Conservation (phyloP, 2,888 invertebrate genomes). For the Thereva nobilitata region DNA sequence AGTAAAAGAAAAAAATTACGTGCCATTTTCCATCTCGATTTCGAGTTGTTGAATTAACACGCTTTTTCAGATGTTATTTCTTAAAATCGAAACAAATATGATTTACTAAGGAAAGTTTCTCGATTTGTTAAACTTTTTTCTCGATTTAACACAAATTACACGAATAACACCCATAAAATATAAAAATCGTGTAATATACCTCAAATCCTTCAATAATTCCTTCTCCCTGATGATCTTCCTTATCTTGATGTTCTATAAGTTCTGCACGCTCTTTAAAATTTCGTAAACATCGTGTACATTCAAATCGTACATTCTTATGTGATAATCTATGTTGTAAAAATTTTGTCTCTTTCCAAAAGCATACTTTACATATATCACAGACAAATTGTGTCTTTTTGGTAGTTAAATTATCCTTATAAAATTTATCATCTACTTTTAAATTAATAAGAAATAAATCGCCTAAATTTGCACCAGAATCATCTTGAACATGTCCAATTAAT, state of each 20-base stretch:
- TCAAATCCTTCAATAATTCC: constrained; percentile 54
- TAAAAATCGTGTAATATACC: not conserved
- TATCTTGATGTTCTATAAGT: constrained; percentile 64
- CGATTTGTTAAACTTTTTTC: too few species aligned
- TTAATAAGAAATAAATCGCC: constrained; percentile 66
- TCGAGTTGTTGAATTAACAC: too few species aligned
- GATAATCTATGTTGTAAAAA: constrained; percentile 65
- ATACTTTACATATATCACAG: constrained; percentile 61
- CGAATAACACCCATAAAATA: too few species aligned
- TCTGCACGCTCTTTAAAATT: constrained; percentile 60
- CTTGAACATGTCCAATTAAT: constrained; percentile 70
- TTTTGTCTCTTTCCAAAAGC: constrained; percentile 59
- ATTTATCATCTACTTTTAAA: constrained; percentile 43
- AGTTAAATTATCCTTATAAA: constrained; percentile 40
- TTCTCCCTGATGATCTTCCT: constrained; percentile 62
- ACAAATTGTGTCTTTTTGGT: constrained; percentile 44
- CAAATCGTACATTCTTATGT: constrained; percentile 66
- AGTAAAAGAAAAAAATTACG: too few species aligned
- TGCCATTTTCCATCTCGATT: too few species aligned
- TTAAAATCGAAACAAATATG: too few species aligned
- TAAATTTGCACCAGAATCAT: constrained; percentile 63
- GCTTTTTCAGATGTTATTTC: too few species aligned
- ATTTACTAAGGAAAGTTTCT: too few species aligned
- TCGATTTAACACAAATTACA: too few species aligned
- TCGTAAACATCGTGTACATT: constrained; percentile 62